Conservation (phyloP, 2,113 vertebrate species). For the Cygnus buccinator region DNA sequence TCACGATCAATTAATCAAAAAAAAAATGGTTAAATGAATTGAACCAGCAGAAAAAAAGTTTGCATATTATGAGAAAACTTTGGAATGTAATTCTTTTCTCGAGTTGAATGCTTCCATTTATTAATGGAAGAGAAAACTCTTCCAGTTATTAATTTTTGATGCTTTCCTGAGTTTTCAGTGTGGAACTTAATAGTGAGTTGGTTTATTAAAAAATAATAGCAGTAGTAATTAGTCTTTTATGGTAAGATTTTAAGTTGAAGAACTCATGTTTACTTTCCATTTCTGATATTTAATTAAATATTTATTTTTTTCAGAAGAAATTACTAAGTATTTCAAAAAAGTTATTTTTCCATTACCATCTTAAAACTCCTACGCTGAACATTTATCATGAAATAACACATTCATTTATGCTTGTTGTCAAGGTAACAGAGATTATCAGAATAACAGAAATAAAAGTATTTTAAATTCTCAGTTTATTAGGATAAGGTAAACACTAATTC, state of each 20-base stretch:
- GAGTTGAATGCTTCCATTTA: not conserved
- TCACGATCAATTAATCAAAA: not conserved
- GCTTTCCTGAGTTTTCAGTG: slow-evolving; percentile 12
- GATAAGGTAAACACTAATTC: not conserved
- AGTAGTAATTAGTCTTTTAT: not conserved
- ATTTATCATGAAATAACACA: not conserved
- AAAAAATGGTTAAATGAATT: not conserved
- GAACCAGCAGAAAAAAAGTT: slow-evolving; percentile 10
- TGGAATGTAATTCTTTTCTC: not conserved
- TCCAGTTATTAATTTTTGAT: not conserved
- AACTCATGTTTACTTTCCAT: slow-evolving; percentile 25
- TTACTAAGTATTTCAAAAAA: not conserved
- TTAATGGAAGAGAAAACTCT: not conserved
- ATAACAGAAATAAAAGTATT: slow-evolving; percentile 17
- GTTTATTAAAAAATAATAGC: not conserved
- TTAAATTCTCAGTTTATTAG: not conserved
- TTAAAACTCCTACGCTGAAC: not conserved
- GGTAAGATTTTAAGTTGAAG: slow-evolving; percentile 22
- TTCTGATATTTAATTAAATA: not conserved
- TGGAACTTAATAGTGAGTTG: slow-evolving; percentile 5
- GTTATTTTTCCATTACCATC: not conserved
- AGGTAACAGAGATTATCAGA: slow-evolving; percentile 38
- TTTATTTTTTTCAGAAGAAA: slow-evolving; percentile 11
- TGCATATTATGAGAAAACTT: slow-evolving; percentile 4
- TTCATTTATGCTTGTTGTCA: slow-evolving; percentile 32